A percentile compares a stretch with the other conserved stretches of the same genome.
Conservation (phyloP, 2,797 vertebrate species). For the Menidia menidia region DNA sequence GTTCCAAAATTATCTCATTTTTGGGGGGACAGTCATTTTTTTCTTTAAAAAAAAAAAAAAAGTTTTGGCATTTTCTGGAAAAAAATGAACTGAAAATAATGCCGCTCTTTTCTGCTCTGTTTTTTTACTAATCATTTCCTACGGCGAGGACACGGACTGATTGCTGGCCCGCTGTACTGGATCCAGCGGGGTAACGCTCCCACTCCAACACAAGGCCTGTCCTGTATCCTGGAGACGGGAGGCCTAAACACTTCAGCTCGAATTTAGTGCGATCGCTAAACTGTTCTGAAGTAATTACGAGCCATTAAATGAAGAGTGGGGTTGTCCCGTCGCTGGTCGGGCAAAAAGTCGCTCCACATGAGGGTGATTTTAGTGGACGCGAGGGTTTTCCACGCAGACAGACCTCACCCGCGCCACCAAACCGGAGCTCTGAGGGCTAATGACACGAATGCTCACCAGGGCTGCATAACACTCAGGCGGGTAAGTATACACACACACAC, state of each 20-base stretch:
- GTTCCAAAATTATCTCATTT: slow-evolving; percentile 60
- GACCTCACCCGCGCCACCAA: slow-evolving; percentile 62
- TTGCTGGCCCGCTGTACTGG: slow-evolving; percentile 13
- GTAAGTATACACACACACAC: slow-evolving; percentile 44
- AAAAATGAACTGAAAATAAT: slow-evolving; percentile 47
- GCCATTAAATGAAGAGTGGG: slow-evolving; percentile 75
- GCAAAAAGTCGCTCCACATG: slow-evolving; percentile 77
- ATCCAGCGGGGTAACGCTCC: slow-evolving; percentile 37
- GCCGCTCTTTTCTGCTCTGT: slow-evolving; percentile 33
- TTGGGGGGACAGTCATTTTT: slow-evolving; percentile 50
- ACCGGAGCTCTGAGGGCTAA: slow-evolving; percentile 53
- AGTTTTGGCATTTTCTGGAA: slow-evolving; percentile 41
- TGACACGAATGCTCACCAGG: slow-evolving; percentile 69
- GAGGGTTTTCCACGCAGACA: slow-evolving; percentile 40
- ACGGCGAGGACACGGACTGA: slow-evolving; percentile 24
- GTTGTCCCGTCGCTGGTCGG: slow-evolving; percentile 66
- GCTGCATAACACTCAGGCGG: slow-evolving; percentile 57
- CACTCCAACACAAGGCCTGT: slow-evolving; percentile 30
- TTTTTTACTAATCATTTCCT: slow-evolving; percentile 46
- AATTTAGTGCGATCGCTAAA: slow-evolving; percentile 71
- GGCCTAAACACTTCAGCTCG: slow-evolving; percentile 74
- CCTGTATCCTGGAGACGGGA: slow-evolving; percentile 67
- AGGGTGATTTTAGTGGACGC: slow-evolving; percentile 75
- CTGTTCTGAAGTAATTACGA: slow-evolving; percentile 77
- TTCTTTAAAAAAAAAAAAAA: slow-evolving; percentile 4